phyloP scores from a whole-genome alignment of 2,797 vertebrate species.

The Spondyliosoma cantharus region DNA sequence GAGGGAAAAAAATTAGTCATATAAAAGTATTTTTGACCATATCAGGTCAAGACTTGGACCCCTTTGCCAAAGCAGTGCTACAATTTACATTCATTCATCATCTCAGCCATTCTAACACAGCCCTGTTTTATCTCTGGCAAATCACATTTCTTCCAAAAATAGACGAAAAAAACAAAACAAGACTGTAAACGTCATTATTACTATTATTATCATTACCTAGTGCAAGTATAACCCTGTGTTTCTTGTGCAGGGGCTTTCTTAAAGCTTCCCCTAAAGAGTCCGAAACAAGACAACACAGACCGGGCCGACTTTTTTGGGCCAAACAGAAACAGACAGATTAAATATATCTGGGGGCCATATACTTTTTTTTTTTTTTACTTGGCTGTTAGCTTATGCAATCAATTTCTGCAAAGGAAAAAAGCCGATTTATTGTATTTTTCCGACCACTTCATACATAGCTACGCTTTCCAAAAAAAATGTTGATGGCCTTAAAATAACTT shows the following conservation, averaged over 20 bases:
- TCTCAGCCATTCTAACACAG: conserved; percentile 56
- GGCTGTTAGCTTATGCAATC: conserved; percentile 14
- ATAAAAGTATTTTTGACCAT: conserved; percentile 54
- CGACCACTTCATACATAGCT: conserved; percentile 15
- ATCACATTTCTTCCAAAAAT: conserved; percentile 59
- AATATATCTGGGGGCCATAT: conserved; percentile 46
- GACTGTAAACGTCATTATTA: conserved; percentile 74
- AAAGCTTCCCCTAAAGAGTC: conserved; percentile 65
- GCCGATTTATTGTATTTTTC: not conserved
- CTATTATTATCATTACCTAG: conserved; percentile 58
- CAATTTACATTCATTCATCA: conserved; percentile 79
- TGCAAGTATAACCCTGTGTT: conserved; percentile 81
- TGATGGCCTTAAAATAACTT: conserved; percentile 22
- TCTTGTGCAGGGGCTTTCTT: conserved; percentile 70
- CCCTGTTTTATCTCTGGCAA: conserved; percentile 57
- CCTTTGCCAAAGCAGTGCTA: conserved; percentile 72
- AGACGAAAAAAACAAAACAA: conserved; percentile 14
- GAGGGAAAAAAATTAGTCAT: conserved; percentile 13
- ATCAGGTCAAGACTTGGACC: conserved; percentile 51
- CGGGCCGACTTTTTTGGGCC: conserved; percentile 58
- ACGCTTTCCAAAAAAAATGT: conserved; percentile 5
- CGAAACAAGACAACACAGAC: conserved; percentile 43
- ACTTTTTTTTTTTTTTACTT: not conserved
- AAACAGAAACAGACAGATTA: conserved; percentile 37
- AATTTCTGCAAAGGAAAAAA: conserved; percentile 31